Percentiles rank a stretch among this genome's conserved stretches.
These are phyloP conservation scores for Embiotoca jacksoni DNA, from an alignment of 2,113 vertebrate genomes.

Conservation along the genomic window DNA sequence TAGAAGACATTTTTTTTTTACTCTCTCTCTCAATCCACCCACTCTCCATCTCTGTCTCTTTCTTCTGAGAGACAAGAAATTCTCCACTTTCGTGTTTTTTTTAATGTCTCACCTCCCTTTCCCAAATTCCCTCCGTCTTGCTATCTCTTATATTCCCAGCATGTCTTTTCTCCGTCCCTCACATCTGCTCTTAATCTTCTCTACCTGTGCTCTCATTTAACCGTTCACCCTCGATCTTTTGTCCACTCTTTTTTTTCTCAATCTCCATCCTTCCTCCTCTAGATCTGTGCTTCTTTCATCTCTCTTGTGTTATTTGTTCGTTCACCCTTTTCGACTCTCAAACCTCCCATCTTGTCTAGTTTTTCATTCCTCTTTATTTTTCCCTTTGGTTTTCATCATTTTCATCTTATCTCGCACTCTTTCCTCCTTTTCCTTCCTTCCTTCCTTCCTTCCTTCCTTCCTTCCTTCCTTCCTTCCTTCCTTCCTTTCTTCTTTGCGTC, in stretches of 20 bases:
- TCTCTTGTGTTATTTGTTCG: not conserved
- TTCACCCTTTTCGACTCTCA: too few species aligned
- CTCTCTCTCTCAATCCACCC: constrained; percentile 46
- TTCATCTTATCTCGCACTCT: not conserved
- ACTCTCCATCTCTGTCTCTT: constrained; percentile 36
- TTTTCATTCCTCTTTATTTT: not conserved
- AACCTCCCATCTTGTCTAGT: too few species aligned
- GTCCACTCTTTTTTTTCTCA: not conserved
- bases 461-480: too few species aligned
- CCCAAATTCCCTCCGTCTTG: not conserved
- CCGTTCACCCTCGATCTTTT: too few species aligned
- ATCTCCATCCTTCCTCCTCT: not conserved
- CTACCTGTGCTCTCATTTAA: not conserved
- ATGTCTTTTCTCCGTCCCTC: too few species aligned
- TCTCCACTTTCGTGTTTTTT: constrained; percentile 7
- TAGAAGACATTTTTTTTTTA: constrained; percentile 33
- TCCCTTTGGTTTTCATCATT: not conserved
- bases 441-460: not conserved
- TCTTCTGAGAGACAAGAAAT: constrained; percentile 3
- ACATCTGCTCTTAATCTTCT: not conserved
- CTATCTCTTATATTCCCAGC: not conserved
- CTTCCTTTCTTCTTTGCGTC: not conserved
- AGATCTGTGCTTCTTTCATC: not conserved
- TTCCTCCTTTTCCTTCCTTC: not conserved
- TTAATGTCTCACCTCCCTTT: not conserved